Base-by-base conservation (phyloP, 2,888 invertebrate genomes). In the Ormyrus labotus region DNA sequence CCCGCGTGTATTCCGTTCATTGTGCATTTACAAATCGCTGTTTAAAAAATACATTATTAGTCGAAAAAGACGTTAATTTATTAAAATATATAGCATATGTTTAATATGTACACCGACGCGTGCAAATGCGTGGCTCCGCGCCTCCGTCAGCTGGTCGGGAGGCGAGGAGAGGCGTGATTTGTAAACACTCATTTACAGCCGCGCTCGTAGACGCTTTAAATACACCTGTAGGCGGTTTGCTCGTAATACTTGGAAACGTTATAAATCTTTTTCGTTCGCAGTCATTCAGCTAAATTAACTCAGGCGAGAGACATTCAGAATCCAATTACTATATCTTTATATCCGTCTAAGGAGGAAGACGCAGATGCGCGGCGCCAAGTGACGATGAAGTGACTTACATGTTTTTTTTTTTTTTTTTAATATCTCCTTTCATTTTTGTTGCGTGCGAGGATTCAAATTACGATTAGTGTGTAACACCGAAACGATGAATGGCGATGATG, bases 21-120 rank as follows among this genome's bases (percentile, higher is more conserved):
- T 68, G 78, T 78, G 68, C 68, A 72, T 53, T 34, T 65, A 78
- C 60, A 65, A 65, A 71, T 63, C n/a, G 9, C 61, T 34, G 10
- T 34, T 50, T 50, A 75, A 81, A 83, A 84, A 82, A 84, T 81
- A 84, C 82, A 81, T 82, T 84, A 65, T 45, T 58, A 57, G 58
- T 74, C 84, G 85, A 87, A 88, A 88, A 86, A 87, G 86, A 88
- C 86, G 86, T 87, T 85, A 81, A 86, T 86, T 84, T 86, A 84
- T 84, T 84, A 84, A 84, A 85, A 85, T 85, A 83, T 84, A 83
- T 83, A 73, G 34, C 76, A 82, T 85, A 83, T 84, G 74, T 85
- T 81, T 84, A 81, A 69, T 80, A 60, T 84, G 75, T 85, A 50
- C 74, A 81, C 74, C 70, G 77, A 76, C 74, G 51, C 10, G 48